Percentiles rank a stretch among this genome's conserved stretches.
These are phyloP conservation scores for Camponotus fellah DNA, from an alignment of 2,888 invertebrate species.

Conservation along the genomic window DNA sequence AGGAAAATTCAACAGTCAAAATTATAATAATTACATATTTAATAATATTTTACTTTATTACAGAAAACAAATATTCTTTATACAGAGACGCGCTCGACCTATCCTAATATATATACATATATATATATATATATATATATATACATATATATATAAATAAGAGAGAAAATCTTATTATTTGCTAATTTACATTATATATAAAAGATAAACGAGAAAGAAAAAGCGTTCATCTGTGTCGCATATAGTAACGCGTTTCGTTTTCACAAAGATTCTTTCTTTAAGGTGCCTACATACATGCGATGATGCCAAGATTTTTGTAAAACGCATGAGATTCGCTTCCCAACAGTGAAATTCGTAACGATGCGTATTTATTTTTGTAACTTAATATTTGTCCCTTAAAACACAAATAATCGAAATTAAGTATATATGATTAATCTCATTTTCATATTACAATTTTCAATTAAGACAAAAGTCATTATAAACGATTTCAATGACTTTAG, in stretches of 20 bases:
- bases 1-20: neutral
- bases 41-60: neutral
- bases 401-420: neutral
- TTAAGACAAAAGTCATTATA: neutral
- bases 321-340: neutral
- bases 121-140: too few relatives aligned
- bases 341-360: conserved; percentile 40
- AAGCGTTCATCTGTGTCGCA: conserved; percentile 4
- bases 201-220: neutral
- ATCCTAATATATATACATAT: neutral
- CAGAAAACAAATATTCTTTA: neutral
- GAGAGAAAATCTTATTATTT: conserved; percentile 27
- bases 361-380: conserved; percentile 5
- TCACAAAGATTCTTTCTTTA: neutral
- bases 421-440: neutral
- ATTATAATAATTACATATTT: neutral
- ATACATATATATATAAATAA: neutral
- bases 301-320: neutral
- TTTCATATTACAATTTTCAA: neutral
- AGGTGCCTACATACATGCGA: neutral
- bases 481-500: neutral
- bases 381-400: neutral
- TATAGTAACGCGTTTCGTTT: neutral
- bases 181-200: conserved; percentile 37
- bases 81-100: conserved; percentile 31